Conservation (phyloP, 2,113 vertebrate species). For the Gasterosteus nipponicus region DNA sequence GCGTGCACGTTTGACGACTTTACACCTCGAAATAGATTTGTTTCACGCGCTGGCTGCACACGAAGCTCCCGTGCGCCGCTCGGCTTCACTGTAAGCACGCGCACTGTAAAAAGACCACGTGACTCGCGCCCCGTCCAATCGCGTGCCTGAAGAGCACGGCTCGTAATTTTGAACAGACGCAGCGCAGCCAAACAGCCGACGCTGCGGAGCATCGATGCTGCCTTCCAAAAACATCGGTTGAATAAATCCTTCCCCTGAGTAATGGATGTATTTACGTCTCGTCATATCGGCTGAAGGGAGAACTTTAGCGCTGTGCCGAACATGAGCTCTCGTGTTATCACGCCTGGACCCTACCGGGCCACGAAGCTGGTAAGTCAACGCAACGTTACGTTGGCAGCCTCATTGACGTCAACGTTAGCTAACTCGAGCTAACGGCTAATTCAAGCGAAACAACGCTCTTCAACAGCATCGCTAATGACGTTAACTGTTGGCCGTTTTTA, state of each 20-base stretch:
- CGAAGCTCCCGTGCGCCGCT: not conserved
- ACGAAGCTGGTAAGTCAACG: conserved; percentile 60
- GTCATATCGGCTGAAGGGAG: not conserved
- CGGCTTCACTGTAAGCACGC: not conserved
- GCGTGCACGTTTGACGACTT: not conserved
- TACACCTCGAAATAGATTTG: not conserved
- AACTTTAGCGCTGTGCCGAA: not conserved
- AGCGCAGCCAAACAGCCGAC: not conserved
- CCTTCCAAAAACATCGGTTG: not conserved
- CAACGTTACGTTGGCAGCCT: no score
- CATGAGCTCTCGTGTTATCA: conserved; percentile 71
- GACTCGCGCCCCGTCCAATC: conserved; percentile 69
- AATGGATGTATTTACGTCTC: conserved; percentile 2
- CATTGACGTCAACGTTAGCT: no score
- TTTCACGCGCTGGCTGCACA: not conserved
- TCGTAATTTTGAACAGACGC: conserved; percentile 80
- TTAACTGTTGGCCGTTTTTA: not conserved
- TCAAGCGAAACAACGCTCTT: not conserved
- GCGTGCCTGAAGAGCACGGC: conserved; percentile 30
- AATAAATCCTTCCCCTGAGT: not conserved
- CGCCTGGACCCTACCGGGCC: conserved; percentile 70
- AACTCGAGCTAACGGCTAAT: conserved; percentile 3
- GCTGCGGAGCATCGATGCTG: not conserved
- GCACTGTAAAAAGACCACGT: conserved; percentile 57
- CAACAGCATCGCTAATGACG: not conserved